phyloP scores from a whole-genome alignment of 2,113 vertebrate genomes.

The Otus sunia region DNA sequence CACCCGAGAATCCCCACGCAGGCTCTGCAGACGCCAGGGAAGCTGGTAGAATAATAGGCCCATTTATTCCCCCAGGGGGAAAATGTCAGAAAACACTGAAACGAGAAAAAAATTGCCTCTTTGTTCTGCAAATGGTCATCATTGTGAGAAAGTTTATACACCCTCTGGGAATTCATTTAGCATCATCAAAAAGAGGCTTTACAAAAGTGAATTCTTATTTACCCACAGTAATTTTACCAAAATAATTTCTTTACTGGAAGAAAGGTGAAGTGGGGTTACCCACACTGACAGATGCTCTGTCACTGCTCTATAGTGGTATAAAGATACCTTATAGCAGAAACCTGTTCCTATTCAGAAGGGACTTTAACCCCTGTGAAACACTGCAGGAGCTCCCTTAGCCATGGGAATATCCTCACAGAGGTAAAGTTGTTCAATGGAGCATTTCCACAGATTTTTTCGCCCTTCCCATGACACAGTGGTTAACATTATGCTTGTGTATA shows the following conservation, averaged over 20 bases:
- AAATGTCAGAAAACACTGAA: constrained; percentile 26
- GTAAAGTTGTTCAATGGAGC: neutral
- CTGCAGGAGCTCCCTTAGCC: neutral
- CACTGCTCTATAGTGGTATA: neutral
- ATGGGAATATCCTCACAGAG: neutral
- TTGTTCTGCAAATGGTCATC: constrained; percentile 37
- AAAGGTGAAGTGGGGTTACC: neutral
- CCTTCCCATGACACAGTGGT: neutral
- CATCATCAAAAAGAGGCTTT: constrained; percentile 27
- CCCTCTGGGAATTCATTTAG: constrained; percentile 47
- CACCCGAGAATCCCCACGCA: neutral
- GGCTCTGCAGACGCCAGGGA: neutral
- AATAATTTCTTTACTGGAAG: neutral
- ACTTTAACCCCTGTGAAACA: neutral
- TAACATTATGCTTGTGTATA: neutral
- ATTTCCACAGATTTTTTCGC: neutral
- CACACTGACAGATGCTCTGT: neutral
- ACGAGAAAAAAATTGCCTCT: constrained; percentile 38
- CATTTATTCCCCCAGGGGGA: constrained; percentile 25
- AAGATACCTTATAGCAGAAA: neutral
- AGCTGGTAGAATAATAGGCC: constrained; percentile 5
- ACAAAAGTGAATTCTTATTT: constrained; percentile 19
- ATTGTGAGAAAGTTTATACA: constrained; percentile 48
- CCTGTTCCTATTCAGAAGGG: neutral
- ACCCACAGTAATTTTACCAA: neutral